Percentiles rank a stretch among this genome's conserved stretches.
phyloP scores from a whole-genome alignment of 2,888 invertebrate genomes.

The Cheilosia vulpina region DNA sequence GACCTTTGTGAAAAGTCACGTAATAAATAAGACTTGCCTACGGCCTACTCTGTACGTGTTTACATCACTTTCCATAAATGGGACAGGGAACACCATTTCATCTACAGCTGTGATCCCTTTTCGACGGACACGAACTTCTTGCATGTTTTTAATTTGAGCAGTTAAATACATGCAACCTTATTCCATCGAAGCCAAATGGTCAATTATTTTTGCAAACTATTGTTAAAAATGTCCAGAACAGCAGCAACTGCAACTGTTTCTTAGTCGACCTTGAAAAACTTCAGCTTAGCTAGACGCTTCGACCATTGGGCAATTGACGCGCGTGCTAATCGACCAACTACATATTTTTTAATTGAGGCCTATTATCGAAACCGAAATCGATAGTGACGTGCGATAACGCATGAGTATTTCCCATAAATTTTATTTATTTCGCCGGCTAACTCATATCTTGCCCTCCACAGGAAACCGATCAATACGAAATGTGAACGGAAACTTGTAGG shows the following conservation, averaged over 20 bases:
- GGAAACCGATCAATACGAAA: not conserved
- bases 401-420: conserved; percentile 13
- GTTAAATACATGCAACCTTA: too few relatives aligned
- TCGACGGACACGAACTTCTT: too few relatives aligned
- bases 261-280: conserved; percentile 60
- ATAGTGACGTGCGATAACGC: conserved; percentile 43
- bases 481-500: not conserved
- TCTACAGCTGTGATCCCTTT: too few relatives aligned
- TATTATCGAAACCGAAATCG: conserved; percentile 67
- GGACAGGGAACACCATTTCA: too few relatives aligned
- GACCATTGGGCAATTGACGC: conserved; percentile 36
- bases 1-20: too few relatives aligned
- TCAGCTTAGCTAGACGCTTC: conserved; percentile 7
- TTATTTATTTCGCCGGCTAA: not conserved
- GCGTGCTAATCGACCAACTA: conserved; percentile 46
- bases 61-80: too few relatives aligned
- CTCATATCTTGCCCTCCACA: not conserved
- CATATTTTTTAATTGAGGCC: conserved; percentile 63
- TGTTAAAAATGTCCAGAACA: too few relatives aligned
- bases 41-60: too few relatives aligned
- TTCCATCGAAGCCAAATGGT: too few relatives aligned
- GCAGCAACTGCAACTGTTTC: conserved; percentile 11
- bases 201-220: too few relatives aligned
- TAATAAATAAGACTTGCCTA: too few relatives aligned
- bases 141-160: too few relatives aligned